These are phyloP conservation scores for Scophthalmus maximus DNA, from an alignment of 2,113 vertebrate genomes.

Conservation along the genomic window DNA sequence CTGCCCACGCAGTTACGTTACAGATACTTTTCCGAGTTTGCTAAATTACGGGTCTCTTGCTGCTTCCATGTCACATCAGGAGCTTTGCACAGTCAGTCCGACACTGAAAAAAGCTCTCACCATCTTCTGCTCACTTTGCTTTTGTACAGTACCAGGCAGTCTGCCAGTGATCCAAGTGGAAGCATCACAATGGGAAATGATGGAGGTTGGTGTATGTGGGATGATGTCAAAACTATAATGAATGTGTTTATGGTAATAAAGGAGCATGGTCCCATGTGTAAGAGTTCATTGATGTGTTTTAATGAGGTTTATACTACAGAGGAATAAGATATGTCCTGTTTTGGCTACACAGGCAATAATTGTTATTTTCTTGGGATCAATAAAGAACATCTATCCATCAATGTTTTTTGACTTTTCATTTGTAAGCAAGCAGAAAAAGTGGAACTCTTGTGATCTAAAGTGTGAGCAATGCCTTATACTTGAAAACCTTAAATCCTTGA, in stretches of 20 bases:
- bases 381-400: too few relatives aligned
- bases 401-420: not conserved
- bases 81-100: too few relatives aligned
- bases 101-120: too few relatives aligned
- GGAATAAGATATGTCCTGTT: not conserved
- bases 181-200: not conserved
- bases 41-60: too few relatives aligned
- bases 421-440: not conserved
- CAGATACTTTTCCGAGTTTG: too few relatives aligned
- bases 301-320: conserved; percentile 2
- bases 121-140: too few relatives aligned
- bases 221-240: too few relatives aligned
- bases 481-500: not conserved
- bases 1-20: too few relatives aligned
- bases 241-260: not conserved
- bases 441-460: not conserved
- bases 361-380: too few relatives aligned
- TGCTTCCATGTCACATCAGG: too few relatives aligned
- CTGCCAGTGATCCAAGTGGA: not conserved
- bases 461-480: too few relatives aligned
- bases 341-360: not conserved
- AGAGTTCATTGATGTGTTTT: not conserved
- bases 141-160: not conserved
- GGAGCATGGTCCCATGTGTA: not conserved
- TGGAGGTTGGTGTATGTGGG: not conserved